Evolutionary conservation across 1,140 invertebrate species (phyloP).

Genomic region (Ctenoplectra terminalis): DNA sequence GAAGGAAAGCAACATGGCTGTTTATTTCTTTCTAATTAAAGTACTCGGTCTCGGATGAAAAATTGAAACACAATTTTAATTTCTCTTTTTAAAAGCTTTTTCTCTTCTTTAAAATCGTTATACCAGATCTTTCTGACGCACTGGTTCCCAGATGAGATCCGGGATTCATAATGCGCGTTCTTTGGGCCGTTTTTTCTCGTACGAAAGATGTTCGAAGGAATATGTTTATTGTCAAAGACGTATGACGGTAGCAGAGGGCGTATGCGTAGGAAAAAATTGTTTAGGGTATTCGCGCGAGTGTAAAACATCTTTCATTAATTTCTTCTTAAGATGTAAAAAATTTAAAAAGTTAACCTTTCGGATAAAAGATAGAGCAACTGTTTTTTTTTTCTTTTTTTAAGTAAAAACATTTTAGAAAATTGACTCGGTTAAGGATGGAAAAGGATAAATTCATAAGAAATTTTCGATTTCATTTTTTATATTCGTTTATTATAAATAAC

Average conservation of each 20-base stretch:
- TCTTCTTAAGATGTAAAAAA: too few species aligned
- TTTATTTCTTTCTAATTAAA: too few species aligned
- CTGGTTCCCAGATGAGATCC: conserved; percentile 60
- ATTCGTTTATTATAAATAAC: conserved; percentile 83
- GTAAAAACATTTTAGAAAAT: not conserved
- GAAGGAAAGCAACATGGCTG: too few species aligned
- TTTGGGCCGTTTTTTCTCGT: conserved; percentile 11
- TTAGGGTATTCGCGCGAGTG: not conserved
- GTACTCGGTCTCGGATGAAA: too few species aligned
- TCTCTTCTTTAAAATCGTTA: conserved; percentile 44
- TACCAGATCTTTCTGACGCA: not conserved
- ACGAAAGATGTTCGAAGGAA: not conserved
- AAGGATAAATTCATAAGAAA: not conserved
- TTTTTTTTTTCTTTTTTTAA: too few species aligned
- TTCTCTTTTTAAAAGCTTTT: conserved; percentile 2
- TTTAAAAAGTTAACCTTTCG: too few species aligned
- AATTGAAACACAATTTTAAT: too few species aligned
- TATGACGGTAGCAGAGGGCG: not conserved
- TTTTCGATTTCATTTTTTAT: conserved; percentile 46
- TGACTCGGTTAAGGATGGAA: not conserved
- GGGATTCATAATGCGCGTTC: conserved; percentile 35
- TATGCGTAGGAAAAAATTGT: conserved; percentile 5
- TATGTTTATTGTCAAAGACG: conserved; percentile 11
- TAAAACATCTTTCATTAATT: not conserved
- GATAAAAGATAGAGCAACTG: too few species aligned